A percentile compares a stretch with the other conserved stretches of the same genome.
Conservation (phyloP, 2,888 invertebrate genomes). For the Thymelicus sylvestris region DNA sequence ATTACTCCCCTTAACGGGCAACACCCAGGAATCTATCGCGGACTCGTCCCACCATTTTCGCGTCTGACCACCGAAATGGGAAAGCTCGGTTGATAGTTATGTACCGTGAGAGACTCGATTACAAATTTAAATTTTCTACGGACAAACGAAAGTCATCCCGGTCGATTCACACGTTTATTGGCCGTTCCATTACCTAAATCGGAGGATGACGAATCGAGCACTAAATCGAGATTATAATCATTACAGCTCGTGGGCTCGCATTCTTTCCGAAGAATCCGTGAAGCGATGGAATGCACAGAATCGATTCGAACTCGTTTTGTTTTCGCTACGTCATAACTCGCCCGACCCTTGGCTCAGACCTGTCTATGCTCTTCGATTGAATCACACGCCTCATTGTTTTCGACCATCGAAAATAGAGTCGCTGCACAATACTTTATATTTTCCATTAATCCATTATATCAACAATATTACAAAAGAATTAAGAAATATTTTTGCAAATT, state of each 20-base stretch:
- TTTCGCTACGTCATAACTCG: conserved; percentile 83
- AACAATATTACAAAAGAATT: conserved; percentile 13
- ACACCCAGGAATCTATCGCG: conserved; percentile 37
- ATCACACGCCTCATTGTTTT: conserved; percentile 41
- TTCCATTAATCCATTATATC: conserved; percentile 33
- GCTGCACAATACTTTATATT: conserved; percentile 21
- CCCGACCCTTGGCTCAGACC: conserved; percentile 57
- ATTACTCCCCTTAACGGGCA: conserved; percentile 58
- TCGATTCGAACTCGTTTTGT: conserved; percentile 80
- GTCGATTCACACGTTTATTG: conserved; percentile 77
- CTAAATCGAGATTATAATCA: conserved; percentile 82
- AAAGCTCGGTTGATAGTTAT: conserved; percentile 32
- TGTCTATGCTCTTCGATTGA: conserved; percentile 37
- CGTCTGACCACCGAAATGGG: conserved; percentile 14
- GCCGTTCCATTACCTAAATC: conserved; percentile 81
- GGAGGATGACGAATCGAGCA: conserved; percentile 81
- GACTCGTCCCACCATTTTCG: conserved; percentile 24
- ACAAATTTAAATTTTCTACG: conserved; percentile 32
- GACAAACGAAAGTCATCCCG: conserved; percentile 54
- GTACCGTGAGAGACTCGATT: conserved; percentile 36
- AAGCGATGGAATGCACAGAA: conserved; percentile 80
- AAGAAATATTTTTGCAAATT: background rate
- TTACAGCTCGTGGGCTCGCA: conserved; percentile 73
- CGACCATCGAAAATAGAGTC: conserved; percentile 38
- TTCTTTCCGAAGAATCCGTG: conserved; percentile 76